These are phyloP conservation scores for Microtus montanus DNA, from an alignment of 2,113 vertebrate species.

Conservation along the genomic window DNA sequence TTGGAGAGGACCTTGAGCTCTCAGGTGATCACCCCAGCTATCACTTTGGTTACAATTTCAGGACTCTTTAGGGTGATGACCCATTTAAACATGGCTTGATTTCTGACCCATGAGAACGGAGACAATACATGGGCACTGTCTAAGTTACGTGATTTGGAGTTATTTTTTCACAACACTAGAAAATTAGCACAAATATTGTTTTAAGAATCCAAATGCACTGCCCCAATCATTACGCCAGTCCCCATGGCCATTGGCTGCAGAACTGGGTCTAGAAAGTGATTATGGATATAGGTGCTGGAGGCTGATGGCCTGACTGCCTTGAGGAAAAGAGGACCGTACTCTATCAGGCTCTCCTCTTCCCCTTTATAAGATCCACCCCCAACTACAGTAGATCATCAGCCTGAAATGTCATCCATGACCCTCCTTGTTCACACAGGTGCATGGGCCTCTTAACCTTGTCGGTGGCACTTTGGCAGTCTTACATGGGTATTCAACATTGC, in stretches of 20 bases:
- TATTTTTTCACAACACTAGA: background rate
- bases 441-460: background rate
- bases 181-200: background rate
- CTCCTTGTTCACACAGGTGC: background rate
- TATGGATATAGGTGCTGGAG: too few relatives aligned
- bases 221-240: rapidly evolving
- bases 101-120: background rate
- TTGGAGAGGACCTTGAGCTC: background rate
- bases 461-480: background rate
- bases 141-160: background rate
- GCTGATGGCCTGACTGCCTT: background rate
- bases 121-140: background rate
- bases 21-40: background rate
- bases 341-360: background rate
- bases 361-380: background rate
- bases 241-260: background rate
- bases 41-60: background rate
- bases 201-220: background rate
- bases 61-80: background rate
- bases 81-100: background rate
- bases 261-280: background rate
- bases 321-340: background rate
- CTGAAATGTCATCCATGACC: background rate
- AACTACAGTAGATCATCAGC: background rate
- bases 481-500: background rate